Conservation (phyloP, 2,113 vertebrate genomes). For the Turdus rufiventris region DNA sequence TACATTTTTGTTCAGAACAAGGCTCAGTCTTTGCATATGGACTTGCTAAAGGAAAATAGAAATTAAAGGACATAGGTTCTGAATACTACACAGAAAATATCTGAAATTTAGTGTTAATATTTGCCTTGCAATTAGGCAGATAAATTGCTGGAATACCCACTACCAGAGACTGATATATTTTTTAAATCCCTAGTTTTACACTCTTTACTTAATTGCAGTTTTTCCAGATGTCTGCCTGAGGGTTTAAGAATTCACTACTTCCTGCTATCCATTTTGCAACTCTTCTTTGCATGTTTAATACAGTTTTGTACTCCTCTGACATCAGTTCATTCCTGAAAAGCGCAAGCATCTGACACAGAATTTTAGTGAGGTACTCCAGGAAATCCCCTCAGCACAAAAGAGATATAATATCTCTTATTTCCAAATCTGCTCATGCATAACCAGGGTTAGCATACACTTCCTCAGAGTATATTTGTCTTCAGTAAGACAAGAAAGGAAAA, state of each 20-base stretch:
- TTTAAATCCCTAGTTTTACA: neutral
- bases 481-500: constrained; percentile 55
- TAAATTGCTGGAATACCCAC: neutral
- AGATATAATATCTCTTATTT: constrained; percentile 45
- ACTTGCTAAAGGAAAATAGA: neutral
- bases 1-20: neutral
- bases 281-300: neutral
- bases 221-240: neutral
- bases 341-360: constrained; percentile 15
- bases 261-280: neutral
- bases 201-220: neutral
- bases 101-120: neutral
- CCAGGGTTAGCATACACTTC: constrained; percentile 38
- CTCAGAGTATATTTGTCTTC: constrained; percentile 52
- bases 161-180: neutral
- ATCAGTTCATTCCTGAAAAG: constrained; percentile 46
- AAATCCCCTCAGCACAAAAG: constrained; percentile 28
- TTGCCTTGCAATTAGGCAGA: neutral
- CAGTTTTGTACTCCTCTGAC: neutral
- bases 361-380: constrained; percentile 24
- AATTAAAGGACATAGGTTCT: neutral
- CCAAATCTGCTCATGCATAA: constrained; percentile 54
- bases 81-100: neutral
- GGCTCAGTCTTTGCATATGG: neutral
- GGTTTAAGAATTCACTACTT: neutral